Evolutionary conservation across 2,113 vertebrate genomes (phyloP).

Genomic region (Riparia riparia): DNA sequence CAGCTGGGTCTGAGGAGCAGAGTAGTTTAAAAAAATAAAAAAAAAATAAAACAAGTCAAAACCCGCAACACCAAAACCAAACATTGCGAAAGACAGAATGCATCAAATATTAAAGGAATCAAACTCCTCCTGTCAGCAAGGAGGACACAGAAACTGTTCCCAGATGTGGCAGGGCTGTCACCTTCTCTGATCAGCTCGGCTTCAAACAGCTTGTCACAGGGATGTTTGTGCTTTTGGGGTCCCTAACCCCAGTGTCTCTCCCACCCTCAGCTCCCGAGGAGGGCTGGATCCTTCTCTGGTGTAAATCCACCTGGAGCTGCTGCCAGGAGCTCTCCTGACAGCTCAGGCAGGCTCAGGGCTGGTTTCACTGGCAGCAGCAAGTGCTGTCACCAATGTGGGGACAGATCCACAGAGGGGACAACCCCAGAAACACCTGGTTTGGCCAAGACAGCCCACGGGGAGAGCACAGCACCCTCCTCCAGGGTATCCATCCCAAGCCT

Average conservation of each 20-base stretch:
- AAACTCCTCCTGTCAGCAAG: conserved; percentile 41
- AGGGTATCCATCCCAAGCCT: rapidly evolving
- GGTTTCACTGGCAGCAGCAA: background rate
- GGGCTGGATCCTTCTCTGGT: background rate
- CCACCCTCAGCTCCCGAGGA: background rate
- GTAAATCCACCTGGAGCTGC: background rate
- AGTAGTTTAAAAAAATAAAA: rapidly evolving
- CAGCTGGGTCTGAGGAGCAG: background rate
- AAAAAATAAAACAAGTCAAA: background rate
- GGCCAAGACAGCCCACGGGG: background rate
- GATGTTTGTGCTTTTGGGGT: background rate
- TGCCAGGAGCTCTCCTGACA: background rate
- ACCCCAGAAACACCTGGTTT: background rate
- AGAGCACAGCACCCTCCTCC: background rate
- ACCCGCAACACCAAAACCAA: conserved; percentile 5
- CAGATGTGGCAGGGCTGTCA: background rate
- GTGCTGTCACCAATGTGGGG: background rate
- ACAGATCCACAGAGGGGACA: rapidly evolving
- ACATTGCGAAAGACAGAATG: conserved; percentile 25
- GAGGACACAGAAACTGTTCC: background rate
- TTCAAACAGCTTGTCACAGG: conserved; percentile 53
- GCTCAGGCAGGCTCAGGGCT: background rate
- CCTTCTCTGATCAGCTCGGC: conserved; percentile 1
- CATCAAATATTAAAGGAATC: conserved; percentile 65
- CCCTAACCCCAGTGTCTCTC: background rate